Percentiles rank a stretch among this genome's conserved stretches.
Conservation (phyloP, 2,888 invertebrate species). For the Rotaria socialis region DNA sequence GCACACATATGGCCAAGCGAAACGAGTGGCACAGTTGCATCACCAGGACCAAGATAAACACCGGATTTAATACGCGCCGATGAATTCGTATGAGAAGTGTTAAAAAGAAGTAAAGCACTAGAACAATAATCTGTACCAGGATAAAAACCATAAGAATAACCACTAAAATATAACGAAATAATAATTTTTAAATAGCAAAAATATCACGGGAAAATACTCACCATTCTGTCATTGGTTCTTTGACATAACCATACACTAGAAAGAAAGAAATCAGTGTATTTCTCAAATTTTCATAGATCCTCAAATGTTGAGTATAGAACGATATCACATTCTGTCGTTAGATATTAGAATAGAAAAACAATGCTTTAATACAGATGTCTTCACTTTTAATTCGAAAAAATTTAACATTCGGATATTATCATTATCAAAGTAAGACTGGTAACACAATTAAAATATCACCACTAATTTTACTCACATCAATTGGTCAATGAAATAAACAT, state of each 20-base stretch:
- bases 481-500: too few relatives aligned
- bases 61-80: neutral
- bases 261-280: neutral
- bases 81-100: neutral
- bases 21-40: slow-evolving; percentile 1
- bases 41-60: slow-evolving; percentile 5
- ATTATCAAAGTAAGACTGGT: too few relatives aligned
- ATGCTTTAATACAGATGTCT: too few relatives aligned
- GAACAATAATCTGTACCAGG: neutral
- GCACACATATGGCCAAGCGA: slow-evolving; percentile 12
- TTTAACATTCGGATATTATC: too few relatives aligned
- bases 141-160: slow-evolving; percentile 25
- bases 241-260: slow-evolving; percentile 11
- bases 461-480: too few relatives aligned
- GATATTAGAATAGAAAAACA: neutral
- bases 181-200: neutral
- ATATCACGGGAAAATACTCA: neutral
- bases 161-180: neutral
- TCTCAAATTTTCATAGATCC: too few relatives aligned
- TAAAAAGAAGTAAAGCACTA: neutral
- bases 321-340: too few relatives aligned
- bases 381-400: too few relatives aligned
- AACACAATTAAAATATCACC: too few relatives aligned
- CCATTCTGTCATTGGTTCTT: slow-evolving; percentile 29
- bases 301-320: too few relatives aligned